phyloP scores from a whole-genome alignment of 2,113 vertebrate species.

The Procapra przewalskii region DNA sequence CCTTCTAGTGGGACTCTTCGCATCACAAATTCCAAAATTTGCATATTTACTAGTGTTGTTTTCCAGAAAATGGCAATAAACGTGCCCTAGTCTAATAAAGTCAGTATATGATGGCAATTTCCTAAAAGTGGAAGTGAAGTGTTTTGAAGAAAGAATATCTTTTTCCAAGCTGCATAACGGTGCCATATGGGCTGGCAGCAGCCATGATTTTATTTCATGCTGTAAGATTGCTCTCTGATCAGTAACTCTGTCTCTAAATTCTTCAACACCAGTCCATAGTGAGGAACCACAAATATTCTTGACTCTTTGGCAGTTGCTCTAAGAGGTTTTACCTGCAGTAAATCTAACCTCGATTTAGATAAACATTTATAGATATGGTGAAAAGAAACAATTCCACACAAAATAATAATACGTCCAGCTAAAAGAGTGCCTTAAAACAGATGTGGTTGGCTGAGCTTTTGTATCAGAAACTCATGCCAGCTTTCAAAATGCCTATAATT shows the following conservation, averaged over 20 bases:
- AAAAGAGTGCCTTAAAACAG: constrained; percentile 27
- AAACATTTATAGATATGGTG: neutral
- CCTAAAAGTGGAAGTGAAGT: neutral
- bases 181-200: neutral
- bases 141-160: neutral
- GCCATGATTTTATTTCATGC: neutral
- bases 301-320: neutral
- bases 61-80: neutral
- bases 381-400: neutral
- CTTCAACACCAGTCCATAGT: neutral
- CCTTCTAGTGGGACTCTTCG: neutral
- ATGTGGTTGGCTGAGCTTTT: neutral
- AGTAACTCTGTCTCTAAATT: neutral
- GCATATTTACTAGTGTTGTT: neutral
- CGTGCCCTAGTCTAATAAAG: neutral
- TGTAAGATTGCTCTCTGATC: neutral
- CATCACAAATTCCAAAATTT: neutral
- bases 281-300: neutral
- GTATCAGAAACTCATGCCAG: neutral
- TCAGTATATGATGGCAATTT: neutral
- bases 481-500: constrained; percentile 32
- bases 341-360: constrained; percentile 12
- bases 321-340: neutral
- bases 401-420: neutral
- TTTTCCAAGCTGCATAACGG: neutral